A percentile compares a stretch with the other conserved stretches of the same genome.
Conservation (phyloP, 2,888 invertebrate species). For the Micropterix aruncella region DNA sequence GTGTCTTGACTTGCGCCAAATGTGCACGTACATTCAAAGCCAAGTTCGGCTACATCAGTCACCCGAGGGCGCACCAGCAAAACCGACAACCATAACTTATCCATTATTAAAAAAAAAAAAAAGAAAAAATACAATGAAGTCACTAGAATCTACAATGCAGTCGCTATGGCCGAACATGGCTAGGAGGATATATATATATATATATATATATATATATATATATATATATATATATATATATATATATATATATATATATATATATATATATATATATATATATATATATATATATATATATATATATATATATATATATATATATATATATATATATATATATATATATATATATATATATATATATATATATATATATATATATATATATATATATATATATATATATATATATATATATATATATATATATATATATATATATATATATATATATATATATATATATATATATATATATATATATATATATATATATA, state of each 20-base stretch:
- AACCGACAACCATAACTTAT: too few species aligned
- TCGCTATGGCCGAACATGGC: too few species aligned
- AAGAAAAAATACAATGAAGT: too few species aligned
- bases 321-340: background rate
- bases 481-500: too few species aligned
- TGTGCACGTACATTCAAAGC: too few species aligned
- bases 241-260: slow-evolving; percentile 2
- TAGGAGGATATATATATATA: slow-evolving; percentile 2
- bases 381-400: slow-evolving; percentile 2
- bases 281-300: background rate
- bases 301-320: background rate
- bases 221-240: slow-evolving; percentile 4
- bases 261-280: slow-evolving; percentile 1
- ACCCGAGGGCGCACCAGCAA: too few species aligned
- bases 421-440: background rate
- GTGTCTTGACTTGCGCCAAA: too few species aligned
- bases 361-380: background rate
- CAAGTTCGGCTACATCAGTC: too few species aligned
- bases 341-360: background rate
- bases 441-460: too few species aligned
- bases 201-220: slow-evolving; percentile 4
- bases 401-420: slow-evolving; percentile 4
- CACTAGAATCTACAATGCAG: too few species aligned
- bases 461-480: too few species aligned
- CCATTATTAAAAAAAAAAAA: too few species aligned